Evolutionary conservation across 2,113 vertebrate genomes (phyloP).

Genomic region (Sinocyclocheilus grahami): DNA sequence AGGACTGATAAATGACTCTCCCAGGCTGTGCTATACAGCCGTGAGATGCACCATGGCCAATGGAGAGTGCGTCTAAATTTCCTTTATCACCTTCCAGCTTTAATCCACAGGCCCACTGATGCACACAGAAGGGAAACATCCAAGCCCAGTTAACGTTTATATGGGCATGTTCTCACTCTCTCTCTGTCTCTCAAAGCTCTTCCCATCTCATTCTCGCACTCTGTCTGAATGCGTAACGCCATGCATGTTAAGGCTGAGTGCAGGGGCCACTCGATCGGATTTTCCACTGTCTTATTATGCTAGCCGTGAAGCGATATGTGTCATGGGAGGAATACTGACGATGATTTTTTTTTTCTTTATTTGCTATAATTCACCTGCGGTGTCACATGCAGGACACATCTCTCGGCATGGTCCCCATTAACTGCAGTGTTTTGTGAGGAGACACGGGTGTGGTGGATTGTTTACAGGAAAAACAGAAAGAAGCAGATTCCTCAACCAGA

Average conservation of each 20-base stretch:
- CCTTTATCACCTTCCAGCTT: constrained; percentile 54
- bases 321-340: constrained; percentile 53
- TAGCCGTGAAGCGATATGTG: constrained; percentile 51
- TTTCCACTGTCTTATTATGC: constrained; percentile 60
- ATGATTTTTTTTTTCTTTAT: constrained; percentile 15
- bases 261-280: constrained; percentile 53
- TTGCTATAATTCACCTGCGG: constrained; percentile 33
- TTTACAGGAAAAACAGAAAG: constrained; percentile 32
- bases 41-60: constrained; percentile 33
- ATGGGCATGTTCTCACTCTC: constrained; percentile 22
- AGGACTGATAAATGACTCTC: constrained; percentile 57
- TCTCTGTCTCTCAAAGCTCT: constrained; percentile 22
- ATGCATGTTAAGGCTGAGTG: constrained; percentile 48
- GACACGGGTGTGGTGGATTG: constrained; percentile 30
- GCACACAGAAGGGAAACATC: constrained; percentile 3
- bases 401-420: constrained; percentile 35
- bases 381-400: neutral
- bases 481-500: constrained; percentile 22
- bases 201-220: constrained; percentile 42
- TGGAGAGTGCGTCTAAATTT: constrained; percentile 53
- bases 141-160: constrained; percentile 45
- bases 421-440: constrained; percentile 34
- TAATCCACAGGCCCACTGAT: constrained; percentile 40
- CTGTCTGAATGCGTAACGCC: constrained; percentile 52
- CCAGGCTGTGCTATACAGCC: neutral